Percentiles rank a stretch among this genome's conserved stretches.
Evolutionary conservation across 23 tunicate genomes (phyloP).

Genomic region (Trididemnum miniatum): DNA sequence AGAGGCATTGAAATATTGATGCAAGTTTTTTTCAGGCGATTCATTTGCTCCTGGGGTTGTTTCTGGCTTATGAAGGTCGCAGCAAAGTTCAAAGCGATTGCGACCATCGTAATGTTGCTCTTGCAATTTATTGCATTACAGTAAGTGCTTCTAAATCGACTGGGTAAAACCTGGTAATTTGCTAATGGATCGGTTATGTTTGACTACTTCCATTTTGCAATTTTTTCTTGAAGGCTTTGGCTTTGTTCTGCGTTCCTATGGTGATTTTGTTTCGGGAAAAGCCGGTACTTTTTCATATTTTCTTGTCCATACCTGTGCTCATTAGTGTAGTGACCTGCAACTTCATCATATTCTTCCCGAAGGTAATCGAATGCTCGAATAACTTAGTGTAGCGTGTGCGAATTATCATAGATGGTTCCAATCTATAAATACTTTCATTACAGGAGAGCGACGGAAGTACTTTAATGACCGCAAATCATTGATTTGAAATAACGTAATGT

Average conservation of each 20-base stretch:
- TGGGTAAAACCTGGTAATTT: not conserved
- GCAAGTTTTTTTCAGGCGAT: conserved; percentile 11
- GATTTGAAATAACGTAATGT: too few species aligned
- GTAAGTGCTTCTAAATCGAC: conserved; percentile 19
- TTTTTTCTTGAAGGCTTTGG: not conserved
- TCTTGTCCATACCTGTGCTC: not conserved
- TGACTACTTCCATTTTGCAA: too few species aligned
- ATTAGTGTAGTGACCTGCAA: not conserved
- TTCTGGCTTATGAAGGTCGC: conserved; percentile 43
- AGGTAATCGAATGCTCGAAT: not conserved
- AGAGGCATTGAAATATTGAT: too few species aligned
- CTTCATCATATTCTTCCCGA: not conserved
- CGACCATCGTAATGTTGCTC: conserved; percentile 31
- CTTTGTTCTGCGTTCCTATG: not conserved
- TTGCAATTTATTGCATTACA: conserved; percentile 32
- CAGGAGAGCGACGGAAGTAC: too few species aligned
- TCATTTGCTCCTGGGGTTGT: conserved; percentile 32
- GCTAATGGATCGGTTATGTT: not conserved
- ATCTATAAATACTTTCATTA: too few species aligned
- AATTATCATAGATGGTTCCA: too few species aligned
- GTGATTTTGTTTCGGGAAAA: not conserved
- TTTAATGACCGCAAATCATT: too few species aligned
- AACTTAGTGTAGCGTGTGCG: too few species aligned
- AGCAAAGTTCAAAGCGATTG: conserved; percentile 41
- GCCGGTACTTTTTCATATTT: not conserved